A percentile compares a stretch with the other conserved stretches of the same genome.
These are phyloP conservation scores for Vipera latastei DNA, from an alignment of 2,797 vertebrate species.

Conservation along the genomic window DNA sequence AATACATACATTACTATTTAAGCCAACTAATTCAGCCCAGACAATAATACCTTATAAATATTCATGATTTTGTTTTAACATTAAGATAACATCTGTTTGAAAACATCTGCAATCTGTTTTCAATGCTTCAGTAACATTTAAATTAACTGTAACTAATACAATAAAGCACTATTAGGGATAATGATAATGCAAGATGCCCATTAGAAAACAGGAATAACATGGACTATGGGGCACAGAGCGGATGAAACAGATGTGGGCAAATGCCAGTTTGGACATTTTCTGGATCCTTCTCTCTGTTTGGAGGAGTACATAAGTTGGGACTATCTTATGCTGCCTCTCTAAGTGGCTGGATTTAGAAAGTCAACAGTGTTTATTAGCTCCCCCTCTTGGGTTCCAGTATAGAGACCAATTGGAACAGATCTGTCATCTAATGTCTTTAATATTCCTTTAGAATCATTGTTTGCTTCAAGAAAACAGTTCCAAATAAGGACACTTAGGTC, in stretches of 20 bases:
- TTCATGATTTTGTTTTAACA: slow-evolving; percentile 87
- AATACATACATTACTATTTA: slow-evolving; percentile 65
- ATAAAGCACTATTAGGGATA: slow-evolving; percentile 80
- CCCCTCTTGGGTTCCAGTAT: neutral
- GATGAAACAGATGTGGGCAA: slow-evolving; percentile 41
- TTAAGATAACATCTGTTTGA: slow-evolving; percentile 95
- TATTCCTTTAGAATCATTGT: neutral
- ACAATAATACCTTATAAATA: slow-evolving; percentile 88
- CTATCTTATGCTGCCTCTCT: neutral
- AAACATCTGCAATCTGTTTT: slow-evolving; percentile 93
- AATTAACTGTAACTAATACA: slow-evolving; percentile 83
- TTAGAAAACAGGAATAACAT: slow-evolving; percentile 65
- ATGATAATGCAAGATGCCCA: slow-evolving; percentile 78
- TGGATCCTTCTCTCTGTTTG: neutral
- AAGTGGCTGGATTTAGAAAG: neutral
- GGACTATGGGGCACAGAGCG: slow-evolving; percentile 40
- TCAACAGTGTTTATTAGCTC: neutral
- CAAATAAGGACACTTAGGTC: neutral
- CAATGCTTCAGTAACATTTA: slow-evolving; percentile 81
- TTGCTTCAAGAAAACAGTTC: neutral
- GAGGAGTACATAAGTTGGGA: slow-evolving; percentile 29
- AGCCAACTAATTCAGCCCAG: slow-evolving; percentile 75
- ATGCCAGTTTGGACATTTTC: slow-evolving; percentile 41
- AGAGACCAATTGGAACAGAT: neutral
- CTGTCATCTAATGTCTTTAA: neutral